Percentiles rank a stretch among this genome's conserved stretches.
Evolutionary conservation across 2,797 vertebrate species (phyloP).

Genomic region (Tragelaphus oryx): DNA sequence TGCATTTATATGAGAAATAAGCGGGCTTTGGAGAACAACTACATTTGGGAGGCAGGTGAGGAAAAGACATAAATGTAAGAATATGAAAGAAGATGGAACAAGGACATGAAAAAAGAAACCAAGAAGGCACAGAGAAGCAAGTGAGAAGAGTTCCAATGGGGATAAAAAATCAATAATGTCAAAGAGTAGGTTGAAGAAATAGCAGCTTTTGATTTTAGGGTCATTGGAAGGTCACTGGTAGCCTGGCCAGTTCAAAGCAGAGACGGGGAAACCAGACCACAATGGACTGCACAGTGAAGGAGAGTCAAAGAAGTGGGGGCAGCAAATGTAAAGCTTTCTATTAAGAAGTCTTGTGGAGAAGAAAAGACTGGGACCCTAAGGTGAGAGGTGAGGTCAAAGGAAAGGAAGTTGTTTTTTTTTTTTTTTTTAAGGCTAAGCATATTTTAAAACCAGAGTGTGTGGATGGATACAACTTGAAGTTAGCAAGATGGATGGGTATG

Average conservation of each 20-base stretch:
- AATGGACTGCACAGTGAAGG: not conserved
- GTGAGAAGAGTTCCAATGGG: not conserved
- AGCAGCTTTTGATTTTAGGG: conserved; percentile 11
- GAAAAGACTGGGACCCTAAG: not conserved
- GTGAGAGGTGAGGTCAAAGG: not conserved
- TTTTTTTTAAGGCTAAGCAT: not conserved
- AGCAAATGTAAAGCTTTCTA: not conserved
- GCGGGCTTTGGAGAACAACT: not conserved
- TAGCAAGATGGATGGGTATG: not conserved
- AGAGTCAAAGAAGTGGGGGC: no score
- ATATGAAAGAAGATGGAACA: not conserved
- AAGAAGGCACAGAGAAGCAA: not conserved
- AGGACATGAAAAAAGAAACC: not conserved
- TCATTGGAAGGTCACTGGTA: not conserved
- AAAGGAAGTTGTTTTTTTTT: not conserved
- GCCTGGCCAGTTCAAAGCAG: not conserved
- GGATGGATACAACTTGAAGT: not conserved
- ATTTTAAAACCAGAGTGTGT: conserved; percentile 17
- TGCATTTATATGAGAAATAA: not conserved
- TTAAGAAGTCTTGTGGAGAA: not conserved
- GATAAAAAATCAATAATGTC: not conserved
- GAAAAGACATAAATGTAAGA: not conserved
- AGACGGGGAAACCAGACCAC: not conserved
- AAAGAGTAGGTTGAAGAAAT: not conserved
- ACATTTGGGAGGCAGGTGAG: not conserved